Base-by-base conservation (phyloP, 1,140 invertebrate genomes). In the Stenopsyche tienmushanensis region DNA sequence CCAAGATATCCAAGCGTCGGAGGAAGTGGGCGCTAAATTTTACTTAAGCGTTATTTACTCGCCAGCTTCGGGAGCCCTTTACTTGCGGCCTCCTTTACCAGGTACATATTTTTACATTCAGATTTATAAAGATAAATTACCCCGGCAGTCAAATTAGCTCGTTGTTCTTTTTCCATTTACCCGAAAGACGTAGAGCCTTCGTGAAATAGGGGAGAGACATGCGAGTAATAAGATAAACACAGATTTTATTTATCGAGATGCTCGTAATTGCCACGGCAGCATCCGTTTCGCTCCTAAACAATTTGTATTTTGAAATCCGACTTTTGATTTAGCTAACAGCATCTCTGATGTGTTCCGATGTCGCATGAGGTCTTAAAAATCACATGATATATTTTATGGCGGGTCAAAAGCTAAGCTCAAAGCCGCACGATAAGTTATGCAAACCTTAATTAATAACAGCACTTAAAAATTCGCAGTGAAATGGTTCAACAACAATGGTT, bases 91-190 rank as follows among this genome's bases (percentile, higher is more conserved):
- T 53, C 23, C 50, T 26, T 26, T 15, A 26, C 50, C 13, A 8
- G 15, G 7, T 49, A 49, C n/a, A 17, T 44, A 17, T 41, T 59
- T 59, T 59, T 41, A 17, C 15, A 44, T 59, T 44, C 57, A 47
- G 39, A 59, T 44, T 59, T 59, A 44, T 59, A 59, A 57, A 59
- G 57, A 59, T 24, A 59, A 59, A 59, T 59, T 57, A 59, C 34
- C 34, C 18, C n/a, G 8, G 41, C 57, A 59, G 9, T 59, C 57
- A 59, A 59, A 44, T 59, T 44, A 59, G 57, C 41, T 44, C 20
- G 13, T 44, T 44, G 24, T 25, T 59, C 41, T 44, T 59, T 44
- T 17, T 59, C 29, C 41, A 44, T 44, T 59, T 59, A 59, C 57
- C n/a, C 20, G 57, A 44, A 25, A 3, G 57, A 24, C 57, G 29